Evolutionary conservation across 2,113 vertebrate genomes (phyloP).

Genomic region (Cryptoleucopteryx plumbea): DNA sequence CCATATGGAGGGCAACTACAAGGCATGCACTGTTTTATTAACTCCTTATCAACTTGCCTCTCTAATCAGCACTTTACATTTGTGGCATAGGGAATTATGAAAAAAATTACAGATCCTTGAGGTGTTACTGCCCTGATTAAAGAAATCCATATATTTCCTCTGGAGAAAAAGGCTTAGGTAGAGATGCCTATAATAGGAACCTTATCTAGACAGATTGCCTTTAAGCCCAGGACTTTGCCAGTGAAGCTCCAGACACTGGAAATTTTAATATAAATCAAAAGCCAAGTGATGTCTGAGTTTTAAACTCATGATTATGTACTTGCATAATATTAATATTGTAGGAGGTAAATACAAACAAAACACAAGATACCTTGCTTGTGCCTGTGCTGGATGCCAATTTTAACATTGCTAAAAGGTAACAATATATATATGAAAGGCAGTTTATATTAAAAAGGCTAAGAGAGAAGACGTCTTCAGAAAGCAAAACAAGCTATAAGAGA

Average conservation of each 20-base stretch:
- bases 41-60: neutral
- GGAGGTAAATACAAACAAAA: neutral
- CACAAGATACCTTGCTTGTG: neutral
- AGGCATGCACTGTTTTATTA: neutral
- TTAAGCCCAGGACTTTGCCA: neutral
- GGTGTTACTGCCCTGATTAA: neutral
- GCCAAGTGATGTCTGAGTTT: neutral
- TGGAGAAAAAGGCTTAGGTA: neutral
- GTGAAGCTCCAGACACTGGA: neutral
- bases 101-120: neutral
- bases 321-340: neutral
- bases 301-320: neutral
- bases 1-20: neutral
- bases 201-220: neutral
- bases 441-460: neutral
- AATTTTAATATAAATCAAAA: conserved; percentile 14
- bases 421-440: neutral
- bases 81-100: neutral
- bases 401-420: neutral
- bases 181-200: neutral
- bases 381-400: neutral
- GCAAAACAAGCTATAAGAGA: neutral
- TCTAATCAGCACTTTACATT: neutral
- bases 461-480: neutral
- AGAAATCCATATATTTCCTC: neutral